phyloP scores from a whole-genome alignment of 64 coral and sea anemone species.

The Acropora tenuis region DNA sequence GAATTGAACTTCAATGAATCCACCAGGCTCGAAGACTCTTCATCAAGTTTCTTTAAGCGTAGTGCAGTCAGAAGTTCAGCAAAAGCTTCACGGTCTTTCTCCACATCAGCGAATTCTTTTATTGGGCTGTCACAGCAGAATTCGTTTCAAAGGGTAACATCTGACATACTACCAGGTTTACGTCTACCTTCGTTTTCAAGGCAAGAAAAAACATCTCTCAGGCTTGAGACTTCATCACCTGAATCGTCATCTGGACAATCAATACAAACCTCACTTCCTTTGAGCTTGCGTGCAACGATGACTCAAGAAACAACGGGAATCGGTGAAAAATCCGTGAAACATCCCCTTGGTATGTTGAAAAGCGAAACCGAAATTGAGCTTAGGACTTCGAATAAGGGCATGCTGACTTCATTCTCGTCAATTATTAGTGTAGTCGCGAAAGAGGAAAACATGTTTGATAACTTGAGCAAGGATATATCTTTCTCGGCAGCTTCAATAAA shows the following conservation, averaged over 20 bases:
- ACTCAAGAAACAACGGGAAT: background rate
- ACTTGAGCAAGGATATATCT: background rate
- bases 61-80: background rate
- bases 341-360: too few relatives aligned
- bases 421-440: background rate
- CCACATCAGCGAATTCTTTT: too few relatives aligned
- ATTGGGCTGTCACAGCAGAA: background rate
- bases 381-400: too few relatives aligned
- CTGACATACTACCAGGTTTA: too few relatives aligned
- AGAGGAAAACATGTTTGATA: background rate
- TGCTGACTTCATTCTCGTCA: too few relatives aligned
- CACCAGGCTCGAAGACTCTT: background rate
- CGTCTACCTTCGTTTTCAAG: too few relatives aligned
- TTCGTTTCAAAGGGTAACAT: background rate
- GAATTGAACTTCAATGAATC: background rate
- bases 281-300: background rate
- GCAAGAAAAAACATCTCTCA: background rate
- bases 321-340: background rate
- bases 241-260: background rate
- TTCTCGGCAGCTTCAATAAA: background rate
- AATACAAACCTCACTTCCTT: background rate
- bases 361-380: too few relatives aligned
- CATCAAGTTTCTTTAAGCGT: background rate
- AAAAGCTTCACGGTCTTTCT: background rate
- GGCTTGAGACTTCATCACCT: background rate